Base-by-base conservation (phyloP, 2,797 vertebrate genomes). In the Bradypodion pumilum region DNA sequence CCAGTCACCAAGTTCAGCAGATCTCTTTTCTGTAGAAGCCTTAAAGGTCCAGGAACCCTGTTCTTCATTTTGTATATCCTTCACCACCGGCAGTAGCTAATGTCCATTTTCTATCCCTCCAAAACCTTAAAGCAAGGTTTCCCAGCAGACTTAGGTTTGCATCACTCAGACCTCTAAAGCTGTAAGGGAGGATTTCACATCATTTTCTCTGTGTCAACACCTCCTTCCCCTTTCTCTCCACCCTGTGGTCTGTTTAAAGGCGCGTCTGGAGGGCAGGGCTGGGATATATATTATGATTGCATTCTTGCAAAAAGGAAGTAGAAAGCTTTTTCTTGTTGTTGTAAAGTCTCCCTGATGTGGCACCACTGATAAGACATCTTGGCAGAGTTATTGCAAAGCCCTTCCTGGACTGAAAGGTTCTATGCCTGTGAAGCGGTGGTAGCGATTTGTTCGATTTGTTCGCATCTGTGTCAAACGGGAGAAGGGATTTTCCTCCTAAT, bases 401-500 rank as follows among this genome's bases (percentile, higher is more conserved):
- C 46, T 60, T 49, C 78, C 35, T 19, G 10, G 6, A 19, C 0
- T 49, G 32, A 74, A 59, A 29, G 40, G 37, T 16, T 15, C 9
- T 59, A 93, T 94, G 94, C 93, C 44, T n/a, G 92, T 3, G 80
- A 62, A 88, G 74, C 82, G 78, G 62, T 1, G 92, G 91, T 72
- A 32, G 66, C 32, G 7, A 19, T 9, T 32, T 52, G 56, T 7
- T 74, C 32, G 7, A 19, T 9, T 32, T 52, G 56, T 7, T 74
- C 10, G n/a, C 40, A 23, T 16, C n/a, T n/a, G n/a, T n/a, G n/a
- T n/a, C n/a, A n/a, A n/a, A n/a, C n/a, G n/a, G n/a, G n/a, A n/a
- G n/a, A n/a, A n/a, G n/a, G n/a, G n/a, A n/a, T 35, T 42, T 68
- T 2, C n/a, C 5, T 13, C 2, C 37, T 1, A 1, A 21, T 12